Base-by-base conservation (phyloP, 1,140 invertebrate genomes). In the Chrysoperla carnea region DNA sequence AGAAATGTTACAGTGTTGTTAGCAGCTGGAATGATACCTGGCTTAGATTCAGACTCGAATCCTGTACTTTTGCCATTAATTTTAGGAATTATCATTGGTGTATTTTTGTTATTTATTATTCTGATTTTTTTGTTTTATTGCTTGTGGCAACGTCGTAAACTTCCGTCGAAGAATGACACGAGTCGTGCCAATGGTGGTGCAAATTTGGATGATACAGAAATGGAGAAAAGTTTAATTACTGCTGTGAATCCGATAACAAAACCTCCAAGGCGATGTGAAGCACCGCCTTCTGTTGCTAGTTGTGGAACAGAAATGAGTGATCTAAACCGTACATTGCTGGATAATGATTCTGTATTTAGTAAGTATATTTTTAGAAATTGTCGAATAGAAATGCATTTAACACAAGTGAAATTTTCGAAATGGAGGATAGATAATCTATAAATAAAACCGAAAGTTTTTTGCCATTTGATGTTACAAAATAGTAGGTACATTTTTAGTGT, bases 211-310 rank as follows among this genome's bases (percentile, higher is more conserved):
- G 72, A 67, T 70, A 47, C 33, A 73, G 80, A 85, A 52, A 78
- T 81, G 65, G 79, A 84, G 50, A 87, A 85, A 56, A 81, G 78
- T 45, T 61, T 85, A 2, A 76, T 86, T 39, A 80, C 81, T 1
- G 76, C 80, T 12, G 79, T 85, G 12, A 85, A 86, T 63, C 82
- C 84, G 0, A 77, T 84, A 0, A 74, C 79, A 29, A 86, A 86
- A 50, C 79, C 81, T 1, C 78, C 81, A 0, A 61, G 80, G 13
- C 63, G 78, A 42, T 75, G 76, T n/a, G 76, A 78, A 43, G 73
- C 74, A 31, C 70, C 77, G 15, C 70, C 76, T 2, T 76, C 76
- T 0, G 69, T 78, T 11, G 75, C 71, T 33, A 73, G 70, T 40
- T 69, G 72, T 33, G 75, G 71, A 6, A 83, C 81, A 1, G 81